phyloP scores from a whole-genome alignment of 1,140 invertebrate genomes.

The Dinoponera quadriceps region DNA sequence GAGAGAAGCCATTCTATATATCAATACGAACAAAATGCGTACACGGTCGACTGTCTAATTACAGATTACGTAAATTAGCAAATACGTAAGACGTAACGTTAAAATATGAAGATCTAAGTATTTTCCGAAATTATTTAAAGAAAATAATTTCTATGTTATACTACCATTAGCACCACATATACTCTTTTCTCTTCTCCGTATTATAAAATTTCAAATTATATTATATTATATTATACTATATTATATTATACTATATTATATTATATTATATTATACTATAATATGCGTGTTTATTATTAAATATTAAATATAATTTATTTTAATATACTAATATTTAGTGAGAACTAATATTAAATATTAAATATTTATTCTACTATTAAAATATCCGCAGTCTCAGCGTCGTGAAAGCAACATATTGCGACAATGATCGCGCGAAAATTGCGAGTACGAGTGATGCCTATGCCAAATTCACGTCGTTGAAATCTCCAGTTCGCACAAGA shows the following conservation, averaged over 20 bases:
- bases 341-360: neutral
- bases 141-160: slow-evolving; percentile 7
- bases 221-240: too few species aligned
- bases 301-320: slow-evolving; percentile 33
- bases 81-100: neutral
- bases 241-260: too few species aligned
- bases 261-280: too few species aligned
- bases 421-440: slow-evolving; percentile 7
- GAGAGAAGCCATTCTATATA: neutral
- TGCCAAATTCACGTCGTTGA: slow-evolving; percentile 46
- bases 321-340: too few species aligned
- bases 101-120: slow-evolving; percentile 16
- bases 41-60: neutral
- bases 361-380: neutral
- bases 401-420: neutral
- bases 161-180: too few species aligned
- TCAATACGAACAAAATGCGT: neutral
- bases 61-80: neutral
- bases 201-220: too few species aligned
- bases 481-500: slow-evolving; percentile 34
- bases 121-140: neutral
- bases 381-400: neutral
- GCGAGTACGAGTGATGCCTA: slow-evolving; percentile 1
- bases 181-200: too few species aligned
- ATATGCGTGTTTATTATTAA: too few species aligned